Conservation (phyloP, 2,113 vertebrate genomes). For the Myotis yumanensis region DNA sequence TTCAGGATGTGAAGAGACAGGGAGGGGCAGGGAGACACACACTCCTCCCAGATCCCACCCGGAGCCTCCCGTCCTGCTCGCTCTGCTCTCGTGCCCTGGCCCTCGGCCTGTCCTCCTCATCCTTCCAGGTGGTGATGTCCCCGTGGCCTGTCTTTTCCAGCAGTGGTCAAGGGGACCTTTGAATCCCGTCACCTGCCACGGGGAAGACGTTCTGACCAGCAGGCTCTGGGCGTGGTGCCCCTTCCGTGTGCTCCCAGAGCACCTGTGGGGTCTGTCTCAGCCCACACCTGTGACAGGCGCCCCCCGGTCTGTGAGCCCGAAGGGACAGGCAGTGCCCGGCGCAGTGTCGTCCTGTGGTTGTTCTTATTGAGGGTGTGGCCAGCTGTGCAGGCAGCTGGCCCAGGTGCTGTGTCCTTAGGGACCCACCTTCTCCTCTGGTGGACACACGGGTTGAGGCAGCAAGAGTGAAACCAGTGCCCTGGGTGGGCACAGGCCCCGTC, state of each 20-base stretch:
- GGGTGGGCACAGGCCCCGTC: no score
- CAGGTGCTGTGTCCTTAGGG: neutral
- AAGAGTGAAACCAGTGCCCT: neutral
- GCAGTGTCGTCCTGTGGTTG: neutral
- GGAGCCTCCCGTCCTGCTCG: neutral
- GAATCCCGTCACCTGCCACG: neutral
- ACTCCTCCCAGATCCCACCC: neutral
- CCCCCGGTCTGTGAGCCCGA: neutral
- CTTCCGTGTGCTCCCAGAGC: fast-evolving
- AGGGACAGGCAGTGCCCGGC: neutral
- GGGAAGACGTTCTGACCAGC: neutral
- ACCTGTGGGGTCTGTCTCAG: neutral
- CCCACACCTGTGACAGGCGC: neutral
- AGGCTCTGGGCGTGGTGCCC: neutral
- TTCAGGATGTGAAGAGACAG: neutral
- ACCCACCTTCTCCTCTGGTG: neutral
- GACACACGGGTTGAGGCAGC: neutral
- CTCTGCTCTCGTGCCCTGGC: no score
- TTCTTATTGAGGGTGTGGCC: neutral
- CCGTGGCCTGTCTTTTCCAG: neutral
- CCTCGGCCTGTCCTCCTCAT: no score
- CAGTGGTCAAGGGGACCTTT: neutral
- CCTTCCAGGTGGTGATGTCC: neutral
- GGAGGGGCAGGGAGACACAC: no score
- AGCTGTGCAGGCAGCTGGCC: neutral